A percentile compares a stretch with the other conserved stretches of the same genome.
Conservation (phyloP, 1,140 invertebrate species). For the Lordiphosa collinella region DNA sequence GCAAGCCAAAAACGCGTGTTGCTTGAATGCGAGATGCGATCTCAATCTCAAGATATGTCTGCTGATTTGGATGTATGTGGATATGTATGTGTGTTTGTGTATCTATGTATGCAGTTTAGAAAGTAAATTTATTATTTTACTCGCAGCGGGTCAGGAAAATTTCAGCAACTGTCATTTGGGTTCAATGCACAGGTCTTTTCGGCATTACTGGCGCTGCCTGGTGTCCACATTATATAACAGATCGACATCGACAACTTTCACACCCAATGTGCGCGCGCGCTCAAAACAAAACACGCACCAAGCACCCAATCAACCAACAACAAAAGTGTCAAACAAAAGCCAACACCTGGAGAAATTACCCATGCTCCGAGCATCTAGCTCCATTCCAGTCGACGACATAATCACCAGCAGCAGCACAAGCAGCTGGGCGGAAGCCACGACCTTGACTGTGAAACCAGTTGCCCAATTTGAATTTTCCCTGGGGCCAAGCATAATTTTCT, state of each 20-base stretch:
- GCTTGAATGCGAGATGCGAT: slow-evolving; percentile 64
- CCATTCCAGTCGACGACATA: slow-evolving; percentile 53
- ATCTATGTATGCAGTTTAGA: slow-evolving; percentile 48
- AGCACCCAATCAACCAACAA: slow-evolving; percentile 48
- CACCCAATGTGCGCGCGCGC: slow-evolving; percentile 56
- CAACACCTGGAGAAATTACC: slow-evolving; percentile 57
- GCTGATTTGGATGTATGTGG: background rate
- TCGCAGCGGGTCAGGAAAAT: slow-evolving; percentile 55
- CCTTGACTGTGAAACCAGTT: slow-evolving; percentile 75
- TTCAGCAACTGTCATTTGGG: slow-evolving; percentile 68
- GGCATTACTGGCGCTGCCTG: slow-evolving; percentile 8
- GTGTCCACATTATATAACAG: slow-evolving; percentile 61
- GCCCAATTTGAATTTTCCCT: slow-evolving; percentile 58
- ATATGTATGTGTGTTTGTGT: slow-evolving; percentile 1
- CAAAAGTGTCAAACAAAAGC: slow-evolving; percentile 51
- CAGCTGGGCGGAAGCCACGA: slow-evolving; percentile 55
- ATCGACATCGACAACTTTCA: slow-evolving; percentile 75
- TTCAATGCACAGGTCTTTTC: slow-evolving; percentile 58
- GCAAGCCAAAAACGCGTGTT: slow-evolving; percentile 52
- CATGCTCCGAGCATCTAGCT: slow-evolving; percentile 42
- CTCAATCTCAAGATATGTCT: slow-evolving; percentile 41
- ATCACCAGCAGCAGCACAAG: slow-evolving; percentile 23
- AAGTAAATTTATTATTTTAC: slow-evolving; percentile 59
- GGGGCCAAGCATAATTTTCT: slow-evolving; percentile 53
- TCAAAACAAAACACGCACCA: slow-evolving; percentile 41